phyloP scores from a whole-genome alignment of 2,888 invertebrate genomes.

The Noctuana brunneofusca region DNA sequence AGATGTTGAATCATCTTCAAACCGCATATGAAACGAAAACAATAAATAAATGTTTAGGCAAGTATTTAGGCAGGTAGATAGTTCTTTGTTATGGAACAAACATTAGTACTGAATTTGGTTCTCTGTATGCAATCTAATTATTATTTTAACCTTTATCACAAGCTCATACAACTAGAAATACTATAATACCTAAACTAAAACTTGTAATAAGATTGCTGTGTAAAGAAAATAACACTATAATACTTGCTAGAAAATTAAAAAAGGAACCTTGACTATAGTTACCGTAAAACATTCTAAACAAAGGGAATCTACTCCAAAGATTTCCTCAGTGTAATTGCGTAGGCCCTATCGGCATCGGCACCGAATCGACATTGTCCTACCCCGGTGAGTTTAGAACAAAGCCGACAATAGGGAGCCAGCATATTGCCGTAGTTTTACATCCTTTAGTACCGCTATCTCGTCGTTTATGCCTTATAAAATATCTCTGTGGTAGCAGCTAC shows the following conservation, averaged over 20 bases:
- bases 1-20: neutral
- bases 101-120: too few relatives aligned
- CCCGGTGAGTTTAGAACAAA: slow-evolving; percentile 53
- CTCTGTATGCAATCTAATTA: too few relatives aligned
- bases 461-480: slow-evolving; percentile 77
- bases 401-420: slow-evolving; percentile 71
- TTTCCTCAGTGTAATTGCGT: slow-evolving; percentile 23
- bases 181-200: neutral
- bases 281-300: slow-evolving; percentile 24
- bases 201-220: neutral
- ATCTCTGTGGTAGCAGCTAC: slow-evolving; percentile 50
- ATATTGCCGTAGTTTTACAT: slow-evolving; percentile 73
- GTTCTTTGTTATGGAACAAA: too few relatives aligned
- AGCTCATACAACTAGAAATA: too few relatives aligned
- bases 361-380: slow-evolving; percentile 30
- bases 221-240: neutral
- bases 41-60: too few relatives aligned
- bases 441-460: slow-evolving; percentile 74
- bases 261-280: slow-evolving; percentile 17
- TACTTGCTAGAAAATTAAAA: neutral
- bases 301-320: slow-evolving; percentile 20
- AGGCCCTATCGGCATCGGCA: slow-evolving; percentile 16
- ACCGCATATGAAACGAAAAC: too few relatives aligned
- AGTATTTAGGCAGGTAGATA: too few relatives aligned
- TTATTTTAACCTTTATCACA: too few relatives aligned